phyloP scores from a whole-genome alignment of 2,888 invertebrate species.

The Scaptomyza cyrtandrae region DNA sequence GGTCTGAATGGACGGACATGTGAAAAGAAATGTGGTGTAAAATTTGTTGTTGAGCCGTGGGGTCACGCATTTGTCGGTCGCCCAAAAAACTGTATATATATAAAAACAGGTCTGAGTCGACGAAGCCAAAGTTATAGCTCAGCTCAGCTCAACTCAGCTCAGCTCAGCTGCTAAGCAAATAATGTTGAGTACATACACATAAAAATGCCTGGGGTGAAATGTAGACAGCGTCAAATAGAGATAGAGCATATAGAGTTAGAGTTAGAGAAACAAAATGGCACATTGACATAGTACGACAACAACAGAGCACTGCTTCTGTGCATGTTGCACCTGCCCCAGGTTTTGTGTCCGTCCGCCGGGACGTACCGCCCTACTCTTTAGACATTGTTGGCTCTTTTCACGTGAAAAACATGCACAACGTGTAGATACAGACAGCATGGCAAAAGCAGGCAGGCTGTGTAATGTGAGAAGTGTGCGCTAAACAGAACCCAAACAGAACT shows the following conservation, averaged over 20 bases:
- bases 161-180: slow-evolving; percentile 65
- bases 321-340: slow-evolving; percentile 74
- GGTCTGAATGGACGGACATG: background rate
- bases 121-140: slow-evolving; percentile 13
- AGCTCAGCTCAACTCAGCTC: slow-evolving; percentile 30
- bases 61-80: slow-evolving; percentile 66
- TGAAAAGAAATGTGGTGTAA: slow-evolving; percentile 66
- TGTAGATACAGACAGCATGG: background rate
- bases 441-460: slow-evolving; percentile 22
- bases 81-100: slow-evolving; percentile 7
- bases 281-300: slow-evolving; percentile 51
- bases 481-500: background rate
- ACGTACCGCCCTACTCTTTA: background rate
- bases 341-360: no score
- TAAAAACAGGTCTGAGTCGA: slow-evolving; percentile 19
- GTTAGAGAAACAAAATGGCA: slow-evolving; percentile 47
- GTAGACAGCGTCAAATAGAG: slow-evolving; percentile 29
- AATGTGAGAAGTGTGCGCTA: slow-evolving; percentile 63
- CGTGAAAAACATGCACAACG: slow-evolving; percentile 57
- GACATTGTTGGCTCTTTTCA: slow-evolving; percentile 47
- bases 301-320: slow-evolving; percentile 22
- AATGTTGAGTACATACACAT: slow-evolving; percentile 21
- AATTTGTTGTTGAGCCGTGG: slow-evolving; percentile 59
- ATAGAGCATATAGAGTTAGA: slow-evolving; percentile 6
- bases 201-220: slow-evolving; percentile 64